Evolutionary conservation across 2,888 invertebrate genomes (phyloP).

Genomic region (Elgonia sp.): DNA sequence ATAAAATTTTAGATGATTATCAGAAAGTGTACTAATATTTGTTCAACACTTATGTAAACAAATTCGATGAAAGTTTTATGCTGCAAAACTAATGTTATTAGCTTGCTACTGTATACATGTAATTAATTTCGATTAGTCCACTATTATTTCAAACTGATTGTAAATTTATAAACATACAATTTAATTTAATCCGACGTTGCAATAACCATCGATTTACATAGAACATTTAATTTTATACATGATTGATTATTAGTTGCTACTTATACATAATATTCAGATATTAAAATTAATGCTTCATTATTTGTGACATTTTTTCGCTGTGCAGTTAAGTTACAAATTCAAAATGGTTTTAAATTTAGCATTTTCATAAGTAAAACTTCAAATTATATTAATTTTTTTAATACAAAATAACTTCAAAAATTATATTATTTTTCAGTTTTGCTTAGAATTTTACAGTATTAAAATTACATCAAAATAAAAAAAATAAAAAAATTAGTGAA

Average conservation of each 20-base stretch:
- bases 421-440: too few relatives aligned
- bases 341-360: not conserved
- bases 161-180: slow-evolving; percentile 27
- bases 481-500: too few relatives aligned
- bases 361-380: too few relatives aligned
- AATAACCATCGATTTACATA: not conserved
- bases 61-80: not conserved
- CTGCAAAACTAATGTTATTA: not conserved
- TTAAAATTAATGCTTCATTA: not conserved
- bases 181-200: slow-evolving; percentile 29
- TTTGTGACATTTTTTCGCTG: slow-evolving; percentile 14
- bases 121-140: not conserved
- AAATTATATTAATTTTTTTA: too few relatives aligned
- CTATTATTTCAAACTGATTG: slow-evolving; percentile 14
- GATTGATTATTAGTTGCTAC: slow-evolving; percentile 20
- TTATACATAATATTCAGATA: not conserved
- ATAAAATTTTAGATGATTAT: not conserved
- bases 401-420: too few relatives aligned
- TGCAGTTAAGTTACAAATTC: not conserved
- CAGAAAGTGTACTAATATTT: not conserved
- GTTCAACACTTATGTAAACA: too few relatives aligned
- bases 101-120: not conserved
- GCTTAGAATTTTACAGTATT: too few relatives aligned
- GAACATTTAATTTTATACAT: slow-evolving; percentile 30
- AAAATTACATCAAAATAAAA: too few relatives aligned